phyloP scores from a whole-genome alignment of 1,140 invertebrate species.

The Solen grandis region DNA sequence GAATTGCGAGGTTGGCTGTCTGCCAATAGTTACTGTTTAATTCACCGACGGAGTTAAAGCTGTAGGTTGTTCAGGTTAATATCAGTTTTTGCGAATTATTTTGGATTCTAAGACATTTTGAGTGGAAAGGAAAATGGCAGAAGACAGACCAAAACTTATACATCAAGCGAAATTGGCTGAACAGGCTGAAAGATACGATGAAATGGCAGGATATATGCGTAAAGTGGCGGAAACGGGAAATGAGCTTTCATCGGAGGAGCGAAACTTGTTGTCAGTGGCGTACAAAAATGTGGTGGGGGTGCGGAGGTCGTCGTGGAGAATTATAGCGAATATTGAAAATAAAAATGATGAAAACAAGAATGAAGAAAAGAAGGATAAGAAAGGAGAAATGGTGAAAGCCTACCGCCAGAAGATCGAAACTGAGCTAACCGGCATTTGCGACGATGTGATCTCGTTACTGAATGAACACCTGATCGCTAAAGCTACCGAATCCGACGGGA shows the following conservation, averaged over 20 bases:
- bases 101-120: neutral
- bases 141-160: neutral
- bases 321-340: constrained; percentile 98
- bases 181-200: constrained; percentile 73
- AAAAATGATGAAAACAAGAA: constrained; percentile 87
- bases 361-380: constrained; percentile 99
- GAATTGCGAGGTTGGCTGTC: neutral
- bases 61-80: neutral
- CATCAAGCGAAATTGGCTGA: constrained; percentile 68
- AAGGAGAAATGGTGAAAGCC: constrained; percentile 87
- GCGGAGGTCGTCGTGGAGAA: constrained; percentile 97
- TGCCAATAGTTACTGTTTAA: neutral
- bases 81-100: neutral
- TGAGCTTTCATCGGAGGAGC: constrained; percentile 84
- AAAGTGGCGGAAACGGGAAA: constrained; percentile 60
- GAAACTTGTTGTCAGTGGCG: constrained; percentile 98
- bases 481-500: constrained; percentile 82
- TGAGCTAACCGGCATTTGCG: constrained; percentile 98
- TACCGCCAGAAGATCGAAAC: constrained; percentile 99
- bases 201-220: constrained; percentile 73
- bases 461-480: constrained; percentile 96
- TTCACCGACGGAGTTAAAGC: neutral
- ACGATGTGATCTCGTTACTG: constrained; percentile 96
- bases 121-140: neutral
- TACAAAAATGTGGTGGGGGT: constrained; percentile 99